Evolutionary conservation across 2,797 vertebrate genomes (phyloP).

Genomic region (Falco rusticolus): DNA sequence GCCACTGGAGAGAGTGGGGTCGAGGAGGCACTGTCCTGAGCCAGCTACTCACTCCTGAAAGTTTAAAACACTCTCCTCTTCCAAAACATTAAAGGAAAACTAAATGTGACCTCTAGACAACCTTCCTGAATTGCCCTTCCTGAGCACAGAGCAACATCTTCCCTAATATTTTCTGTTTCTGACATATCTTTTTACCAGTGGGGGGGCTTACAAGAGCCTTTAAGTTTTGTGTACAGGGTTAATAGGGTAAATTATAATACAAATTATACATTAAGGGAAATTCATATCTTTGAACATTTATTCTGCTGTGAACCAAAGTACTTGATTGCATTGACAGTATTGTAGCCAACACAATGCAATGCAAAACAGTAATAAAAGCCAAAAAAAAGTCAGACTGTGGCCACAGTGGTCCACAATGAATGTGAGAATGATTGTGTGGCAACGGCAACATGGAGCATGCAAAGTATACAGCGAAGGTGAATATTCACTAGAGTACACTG

Average conservation of each 20-base stretch:
- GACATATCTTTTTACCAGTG: background rate
- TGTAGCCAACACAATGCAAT: background rate
- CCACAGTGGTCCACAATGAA: background rate
- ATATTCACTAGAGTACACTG: background rate
- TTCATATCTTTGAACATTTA: background rate
- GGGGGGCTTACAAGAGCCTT: background rate
- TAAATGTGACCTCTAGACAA: background rate
- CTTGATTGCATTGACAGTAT: background rate
- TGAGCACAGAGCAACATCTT: background rate
- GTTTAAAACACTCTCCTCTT: background rate
- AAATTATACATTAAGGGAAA: background rate
- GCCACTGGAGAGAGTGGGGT: background rate
- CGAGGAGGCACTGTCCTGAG: background rate
- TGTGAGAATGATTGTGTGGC: background rate
- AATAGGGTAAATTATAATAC: background rate
- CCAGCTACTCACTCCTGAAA: background rate
- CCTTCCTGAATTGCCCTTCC: background rate
- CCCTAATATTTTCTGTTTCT: background rate
- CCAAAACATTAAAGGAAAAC: background rate
- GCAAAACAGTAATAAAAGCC: background rate
- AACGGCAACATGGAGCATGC: background rate
- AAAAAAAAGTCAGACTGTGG: background rate
- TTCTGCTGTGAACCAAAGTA: background rate
- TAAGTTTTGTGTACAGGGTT: background rate
- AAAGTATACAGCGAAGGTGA: background rate